These are phyloP conservation scores for Palythoa heliodiscus DNA, from an alignment of 92 coral and sea anemone genomes.

Conservation along the genomic window DNA sequence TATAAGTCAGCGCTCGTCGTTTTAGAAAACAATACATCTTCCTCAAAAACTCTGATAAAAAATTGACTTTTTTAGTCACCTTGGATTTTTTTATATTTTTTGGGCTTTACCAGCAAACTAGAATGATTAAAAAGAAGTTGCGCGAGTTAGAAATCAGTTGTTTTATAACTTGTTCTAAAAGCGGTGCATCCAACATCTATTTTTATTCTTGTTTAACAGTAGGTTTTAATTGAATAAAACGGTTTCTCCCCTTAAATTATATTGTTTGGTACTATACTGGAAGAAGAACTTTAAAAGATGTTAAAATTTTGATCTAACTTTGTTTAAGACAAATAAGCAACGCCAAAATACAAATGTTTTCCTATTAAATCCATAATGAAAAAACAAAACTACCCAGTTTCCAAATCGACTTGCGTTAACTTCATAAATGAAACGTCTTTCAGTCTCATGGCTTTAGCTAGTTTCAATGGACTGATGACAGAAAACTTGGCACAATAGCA, in stretches of 20 bases:
- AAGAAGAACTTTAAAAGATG: neutral
- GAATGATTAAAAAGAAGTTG: constrained; percentile 13
- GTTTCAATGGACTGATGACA: constrained; percentile 39
- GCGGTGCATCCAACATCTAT: neutral
- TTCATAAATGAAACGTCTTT: neutral
- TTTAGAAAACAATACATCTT: constrained; percentile 26
- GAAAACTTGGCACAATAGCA: constrained; percentile 20
- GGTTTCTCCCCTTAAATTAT: neutral
- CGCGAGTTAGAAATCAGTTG: constrained; percentile 15
- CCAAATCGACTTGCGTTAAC: neutral
- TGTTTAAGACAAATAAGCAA: neutral
- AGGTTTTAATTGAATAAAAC: constrained; percentile 20
- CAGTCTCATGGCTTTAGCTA: neutral
- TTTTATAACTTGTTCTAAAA: constrained; percentile 9
- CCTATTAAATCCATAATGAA: neutral
- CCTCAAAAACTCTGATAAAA: constrained; percentile 22
- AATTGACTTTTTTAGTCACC: constrained; percentile 8
- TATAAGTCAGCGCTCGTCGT: constrained; percentile 7
- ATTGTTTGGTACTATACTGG: neutral
- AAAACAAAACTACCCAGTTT: no score
- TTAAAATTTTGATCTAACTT: constrained; percentile 2
- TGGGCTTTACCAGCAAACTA: neutral
- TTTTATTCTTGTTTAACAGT: constrained; percentile 31
- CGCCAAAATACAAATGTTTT: neutral
- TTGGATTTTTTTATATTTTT: neutral